These are phyloP conservation scores for Pectinophora gossypiella DNA, from an alignment of 1,140 invertebrate genomes.

Conservation along the genomic window DNA sequence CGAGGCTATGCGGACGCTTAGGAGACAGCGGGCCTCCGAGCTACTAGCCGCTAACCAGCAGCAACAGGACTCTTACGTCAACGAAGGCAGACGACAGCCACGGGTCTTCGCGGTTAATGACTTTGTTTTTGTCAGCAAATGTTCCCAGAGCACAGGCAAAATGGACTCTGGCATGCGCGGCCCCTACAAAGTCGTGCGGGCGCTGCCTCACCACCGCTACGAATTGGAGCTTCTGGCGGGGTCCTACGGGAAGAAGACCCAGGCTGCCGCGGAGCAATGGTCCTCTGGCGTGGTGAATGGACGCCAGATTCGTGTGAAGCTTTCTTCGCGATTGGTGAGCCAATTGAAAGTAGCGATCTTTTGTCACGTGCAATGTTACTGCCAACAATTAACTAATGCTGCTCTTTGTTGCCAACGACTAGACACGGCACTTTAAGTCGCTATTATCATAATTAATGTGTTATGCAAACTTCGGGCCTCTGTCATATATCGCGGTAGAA, in stretches of 20 bases:
- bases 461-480: too few species aligned
- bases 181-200: not conserved
- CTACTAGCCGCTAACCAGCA: constrained; percentile 2
- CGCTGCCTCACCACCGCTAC: constrained; percentile 3
- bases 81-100: not conserved
- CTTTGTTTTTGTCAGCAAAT: constrained; percentile 9
- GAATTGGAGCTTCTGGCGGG: constrained; percentile 4
- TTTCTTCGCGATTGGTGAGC: constrained; percentile 2
- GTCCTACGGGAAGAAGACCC: constrained; percentile 7
- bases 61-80: not conserved
- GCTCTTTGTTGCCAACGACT: too few species aligned
- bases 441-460: too few species aligned
- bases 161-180: constrained; percentile 7
- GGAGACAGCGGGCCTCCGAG: constrained; percentile 1
- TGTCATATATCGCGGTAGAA: too few species aligned
- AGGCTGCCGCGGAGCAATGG: constrained; percentile 8
- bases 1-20: not conserved
- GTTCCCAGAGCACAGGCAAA: constrained; percentile 3
- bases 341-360: too few species aligned
- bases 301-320: constrained; percentile 9
- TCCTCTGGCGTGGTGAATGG: constrained; percentile 12
- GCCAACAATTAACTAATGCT: too few species aligned
- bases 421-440: too few species aligned
- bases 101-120: not conserved
- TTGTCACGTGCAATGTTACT: too few species aligned